Percentiles rank a stretch among this genome's conserved stretches.
These are phyloP conservation scores for Sebastes kiyomatsui DNA, from an alignment of 2,797 vertebrate genomes.

Conservation along the genomic window DNA sequence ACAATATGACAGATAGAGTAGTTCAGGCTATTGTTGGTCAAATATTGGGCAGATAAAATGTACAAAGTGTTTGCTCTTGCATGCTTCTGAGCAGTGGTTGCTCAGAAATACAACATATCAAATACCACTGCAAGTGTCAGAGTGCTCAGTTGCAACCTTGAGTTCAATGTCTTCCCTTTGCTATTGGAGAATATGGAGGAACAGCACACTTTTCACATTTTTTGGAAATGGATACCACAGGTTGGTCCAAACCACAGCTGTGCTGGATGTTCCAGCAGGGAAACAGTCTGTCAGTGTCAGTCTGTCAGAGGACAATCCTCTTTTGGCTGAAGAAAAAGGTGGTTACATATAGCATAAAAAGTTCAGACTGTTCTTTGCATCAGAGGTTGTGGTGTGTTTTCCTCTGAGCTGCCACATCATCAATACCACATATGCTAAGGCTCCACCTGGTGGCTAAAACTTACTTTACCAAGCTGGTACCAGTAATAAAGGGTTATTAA, in stretches of 20 bases:
- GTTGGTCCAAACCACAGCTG: background rate
- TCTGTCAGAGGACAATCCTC: conserved; percentile 1
- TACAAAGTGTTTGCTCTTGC: conserved; percentile 7
- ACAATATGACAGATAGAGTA: background rate
- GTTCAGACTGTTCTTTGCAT: conserved; percentile 51
- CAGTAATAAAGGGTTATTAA: background rate
- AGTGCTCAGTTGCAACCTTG: background rate
- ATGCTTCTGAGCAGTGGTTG: background rate
- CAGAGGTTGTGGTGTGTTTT: conserved; percentile 20
- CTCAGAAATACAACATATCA: background rate
- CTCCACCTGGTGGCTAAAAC: conserved; percentile 64
- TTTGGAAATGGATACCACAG: background rate
- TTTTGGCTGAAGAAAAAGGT: background rate
- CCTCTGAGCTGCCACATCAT: conserved; percentile 70
- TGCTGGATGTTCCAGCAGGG: background rate
- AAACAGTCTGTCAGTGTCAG: background rate
- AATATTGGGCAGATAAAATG: background rate
- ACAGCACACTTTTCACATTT: background rate
- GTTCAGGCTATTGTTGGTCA: background rate
- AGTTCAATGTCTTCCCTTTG: background rate
- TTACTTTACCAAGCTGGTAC: background rate
- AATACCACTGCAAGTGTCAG: background rate
- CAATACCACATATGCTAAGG: conserved; percentile 43
- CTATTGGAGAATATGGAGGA: background rate
- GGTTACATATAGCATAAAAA: conserved; percentile 14